Evolutionary conservation across 2,888 invertebrate genomes (phyloP).

Genomic region (Incurvaria masculella): DNA sequence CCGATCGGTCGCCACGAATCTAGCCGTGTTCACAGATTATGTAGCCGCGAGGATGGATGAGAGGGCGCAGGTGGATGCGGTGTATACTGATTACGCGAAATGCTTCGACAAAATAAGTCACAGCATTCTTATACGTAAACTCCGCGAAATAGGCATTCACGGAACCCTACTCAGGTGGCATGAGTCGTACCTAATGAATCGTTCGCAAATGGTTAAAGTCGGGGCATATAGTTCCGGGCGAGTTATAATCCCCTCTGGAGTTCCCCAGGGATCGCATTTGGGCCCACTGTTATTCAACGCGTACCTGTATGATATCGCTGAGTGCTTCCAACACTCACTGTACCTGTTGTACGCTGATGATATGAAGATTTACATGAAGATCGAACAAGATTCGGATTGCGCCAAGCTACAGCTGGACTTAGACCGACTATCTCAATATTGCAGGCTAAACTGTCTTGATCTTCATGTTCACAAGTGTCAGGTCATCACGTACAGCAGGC

Average conservation of each 20-base stretch:
- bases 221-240: not conserved
- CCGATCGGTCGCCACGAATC: constrained; percentile 2
- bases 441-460: not conserved
- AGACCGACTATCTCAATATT: not conserved
- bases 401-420: not conserved
- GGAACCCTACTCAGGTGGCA: constrained; percentile 1
- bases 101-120: constrained; percentile 1
- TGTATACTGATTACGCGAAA: constrained; percentile 1
- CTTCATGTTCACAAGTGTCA: not conserved
- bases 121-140: not conserved
- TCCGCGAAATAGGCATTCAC: not conserved
- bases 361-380: not conserved
- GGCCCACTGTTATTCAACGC: not conserved
- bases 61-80: constrained; percentile 1
- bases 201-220: not conserved
- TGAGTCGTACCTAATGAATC: not conserved
- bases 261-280: constrained; percentile 1
- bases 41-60: not conserved
- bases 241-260: not conserved
- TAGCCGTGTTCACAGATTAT: not conserved
- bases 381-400: not conserved
- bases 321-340: not conserved
- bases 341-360: constrained; percentile 1
- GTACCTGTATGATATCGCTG: not conserved
- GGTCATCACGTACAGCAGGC: not conserved